Evolutionary conservation across 2,797 vertebrate genomes (phyloP).

Genomic region (Sebastes itinus): DNA sequence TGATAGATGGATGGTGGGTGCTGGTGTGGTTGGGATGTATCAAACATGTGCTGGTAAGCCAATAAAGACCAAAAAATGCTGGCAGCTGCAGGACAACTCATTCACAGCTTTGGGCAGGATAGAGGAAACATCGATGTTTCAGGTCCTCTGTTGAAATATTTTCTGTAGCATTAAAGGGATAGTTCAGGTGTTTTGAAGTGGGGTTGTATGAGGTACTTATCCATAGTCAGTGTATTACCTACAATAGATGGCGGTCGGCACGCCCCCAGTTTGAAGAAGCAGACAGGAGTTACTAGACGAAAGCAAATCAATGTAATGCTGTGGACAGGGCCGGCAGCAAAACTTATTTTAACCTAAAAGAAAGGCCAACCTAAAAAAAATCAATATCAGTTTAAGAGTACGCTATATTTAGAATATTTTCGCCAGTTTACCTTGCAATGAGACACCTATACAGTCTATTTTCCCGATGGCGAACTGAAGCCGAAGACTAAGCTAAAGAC

Average conservation of each 20-base stretch:
- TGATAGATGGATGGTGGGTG: slow-evolving; percentile 60
- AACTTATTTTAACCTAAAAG: neutral
- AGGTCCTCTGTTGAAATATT: slow-evolving; percentile 20
- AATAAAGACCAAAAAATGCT: slow-evolving; percentile 59
- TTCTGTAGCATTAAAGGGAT: neutral
- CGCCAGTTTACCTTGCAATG: neutral
- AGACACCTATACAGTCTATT: neutral
- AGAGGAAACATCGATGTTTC: slow-evolving; percentile 14
- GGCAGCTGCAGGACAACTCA: slow-evolving; percentile 55
- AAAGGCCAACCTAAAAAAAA: too few species aligned
- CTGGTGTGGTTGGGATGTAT: slow-evolving; percentile 58
- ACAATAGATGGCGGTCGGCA: neutral
- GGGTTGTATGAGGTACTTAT: neutral
- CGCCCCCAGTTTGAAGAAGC: too few species aligned
- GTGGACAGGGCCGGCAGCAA: too few species aligned
- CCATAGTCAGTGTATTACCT: neutral
- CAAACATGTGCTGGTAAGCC: slow-evolving; percentile 48
- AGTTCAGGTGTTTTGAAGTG: neutral
- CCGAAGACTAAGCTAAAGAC: neutral
- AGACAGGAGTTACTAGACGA: too few species aligned
- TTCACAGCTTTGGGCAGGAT: slow-evolving; percentile 45
- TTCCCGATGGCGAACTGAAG: neutral
- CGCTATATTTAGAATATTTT: neutral
- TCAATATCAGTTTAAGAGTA: neutral
- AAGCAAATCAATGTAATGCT: too few species aligned